Evolutionary conservation across 2,113 vertebrate species (phyloP).

Genomic region (Tragelaphus buxtoni): DNA sequence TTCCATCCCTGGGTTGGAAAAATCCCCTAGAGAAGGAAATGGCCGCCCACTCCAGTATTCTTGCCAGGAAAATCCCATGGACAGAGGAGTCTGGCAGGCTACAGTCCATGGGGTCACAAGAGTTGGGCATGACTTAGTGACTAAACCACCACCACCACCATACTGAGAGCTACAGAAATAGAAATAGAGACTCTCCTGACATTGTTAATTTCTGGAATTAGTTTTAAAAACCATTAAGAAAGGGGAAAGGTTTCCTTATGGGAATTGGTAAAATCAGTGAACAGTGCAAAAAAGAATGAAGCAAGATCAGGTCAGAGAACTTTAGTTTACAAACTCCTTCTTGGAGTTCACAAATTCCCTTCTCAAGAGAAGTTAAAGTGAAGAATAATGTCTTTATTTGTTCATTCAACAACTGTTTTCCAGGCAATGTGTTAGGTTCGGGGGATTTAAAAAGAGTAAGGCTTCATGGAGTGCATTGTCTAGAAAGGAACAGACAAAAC

Average conservation of each 20-base stretch:
- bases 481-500: background rate
- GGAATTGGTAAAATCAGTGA: background rate
- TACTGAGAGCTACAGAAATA: background rate
- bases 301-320: background rate
- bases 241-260: background rate
- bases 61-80: background rate
- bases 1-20: background rate
- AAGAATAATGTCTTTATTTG: background rate
- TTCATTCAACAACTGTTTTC: background rate
- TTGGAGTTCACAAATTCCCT: background rate
- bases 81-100: background rate
- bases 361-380: background rate
- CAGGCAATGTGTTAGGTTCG: background rate
- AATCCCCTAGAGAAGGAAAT: background rate
- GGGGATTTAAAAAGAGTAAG: background rate
- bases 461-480: background rate
- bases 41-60: accelerated
- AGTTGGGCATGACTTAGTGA: background rate
- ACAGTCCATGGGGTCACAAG: background rate
- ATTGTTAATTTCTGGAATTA: background rate
- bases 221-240: background rate
- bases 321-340: background rate
- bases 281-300: background rate
- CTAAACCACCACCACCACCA: background rate
- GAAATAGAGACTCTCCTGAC: background rate